A percentile compares a stretch with the other conserved stretches of the same genome.
These are phyloP conservation scores for Sorex maritimensis DNA, from an alignment of 2,797 vertebrate genomes.

Conservation along the genomic window DNA sequence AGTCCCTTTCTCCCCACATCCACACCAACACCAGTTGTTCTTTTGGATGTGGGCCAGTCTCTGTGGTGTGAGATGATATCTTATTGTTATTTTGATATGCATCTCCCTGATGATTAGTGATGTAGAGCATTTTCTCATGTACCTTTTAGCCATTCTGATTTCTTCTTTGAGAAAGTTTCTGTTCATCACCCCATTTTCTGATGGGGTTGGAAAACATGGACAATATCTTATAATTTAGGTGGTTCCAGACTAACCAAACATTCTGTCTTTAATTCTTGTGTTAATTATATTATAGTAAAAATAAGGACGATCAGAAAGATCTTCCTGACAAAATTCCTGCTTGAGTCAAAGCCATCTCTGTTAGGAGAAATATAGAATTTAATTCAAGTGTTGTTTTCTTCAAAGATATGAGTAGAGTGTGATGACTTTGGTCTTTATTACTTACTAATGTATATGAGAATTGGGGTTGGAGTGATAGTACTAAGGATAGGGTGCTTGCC, in stretches of 20 bases:
- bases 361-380: background rate
- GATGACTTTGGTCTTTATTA: constrained; percentile 48
- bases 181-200: no score
- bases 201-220: background rate
- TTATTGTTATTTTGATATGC: no score
- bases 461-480: no score
- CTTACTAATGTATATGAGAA: constrained; percentile 53
- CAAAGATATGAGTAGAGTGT: background rate
- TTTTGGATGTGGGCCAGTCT: no score
- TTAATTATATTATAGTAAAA: constrained; percentile 61
- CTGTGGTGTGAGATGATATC: no score
- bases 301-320: constrained; percentile 44
- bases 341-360: background rate
- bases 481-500: no score
- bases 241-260: background rate
- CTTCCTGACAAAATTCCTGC: constrained; percentile 31
- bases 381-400: constrained; percentile 24
- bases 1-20: no score
- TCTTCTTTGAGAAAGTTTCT: no score
- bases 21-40: no score
- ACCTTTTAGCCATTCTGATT: no score
- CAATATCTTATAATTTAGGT: constrained; percentile 19
- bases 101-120: no score
- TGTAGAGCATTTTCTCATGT: no score
- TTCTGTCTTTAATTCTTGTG: constrained; percentile 33